These are phyloP conservation scores for Drosophila mojavensis DNA, from an alignment of 1,140 invertebrate species.

Conservation along the genomic window DNA sequence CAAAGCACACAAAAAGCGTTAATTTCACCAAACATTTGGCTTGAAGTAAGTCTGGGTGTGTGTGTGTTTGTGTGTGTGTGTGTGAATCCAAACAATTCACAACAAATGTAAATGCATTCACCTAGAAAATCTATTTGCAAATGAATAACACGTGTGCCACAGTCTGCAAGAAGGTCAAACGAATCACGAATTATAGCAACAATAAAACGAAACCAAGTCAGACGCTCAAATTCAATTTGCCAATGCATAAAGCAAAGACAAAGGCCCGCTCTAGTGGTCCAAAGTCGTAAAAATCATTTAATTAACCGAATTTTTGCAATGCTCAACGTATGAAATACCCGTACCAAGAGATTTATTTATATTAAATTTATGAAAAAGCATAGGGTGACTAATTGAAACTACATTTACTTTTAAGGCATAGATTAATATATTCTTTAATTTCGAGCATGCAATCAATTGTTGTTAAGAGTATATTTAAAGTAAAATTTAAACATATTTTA, in stretches of 20 bases:
- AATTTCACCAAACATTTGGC: slow-evolving; percentile 34
- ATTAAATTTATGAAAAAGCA: too few species aligned
- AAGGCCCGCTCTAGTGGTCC: slow-evolving; percentile 31
- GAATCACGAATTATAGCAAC: slow-evolving; percentile 28
- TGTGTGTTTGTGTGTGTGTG: too few species aligned
- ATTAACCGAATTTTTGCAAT: slow-evolving; percentile 30
- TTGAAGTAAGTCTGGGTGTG: slow-evolving; percentile 30
- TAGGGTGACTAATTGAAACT: too few species aligned
- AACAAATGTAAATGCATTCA: not conserved
- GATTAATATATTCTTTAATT: too few species aligned
- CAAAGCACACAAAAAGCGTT: not conserved
- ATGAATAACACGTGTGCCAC: slow-evolving; percentile 39
- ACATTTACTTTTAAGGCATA: too few species aligned
- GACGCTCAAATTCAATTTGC: slow-evolving; percentile 62
- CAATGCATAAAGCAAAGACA: slow-evolving; percentile 46
- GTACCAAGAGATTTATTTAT: too few species aligned
- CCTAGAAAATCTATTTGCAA: slow-evolving; percentile 19
- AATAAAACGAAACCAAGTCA: slow-evolving; percentile 42
- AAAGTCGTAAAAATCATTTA: slow-evolving; percentile 25
- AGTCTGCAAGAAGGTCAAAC: slow-evolving; percentile 66
- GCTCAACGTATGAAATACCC: slow-evolving; percentile 12
- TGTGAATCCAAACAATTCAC: not conserved
- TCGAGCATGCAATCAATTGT: too few species aligned
- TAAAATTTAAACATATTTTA: too few species aligned
- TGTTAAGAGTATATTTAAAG: too few species aligned